Conservation (phyloP, 1,140 invertebrate genomes). For the Aethina tumida region DNA sequence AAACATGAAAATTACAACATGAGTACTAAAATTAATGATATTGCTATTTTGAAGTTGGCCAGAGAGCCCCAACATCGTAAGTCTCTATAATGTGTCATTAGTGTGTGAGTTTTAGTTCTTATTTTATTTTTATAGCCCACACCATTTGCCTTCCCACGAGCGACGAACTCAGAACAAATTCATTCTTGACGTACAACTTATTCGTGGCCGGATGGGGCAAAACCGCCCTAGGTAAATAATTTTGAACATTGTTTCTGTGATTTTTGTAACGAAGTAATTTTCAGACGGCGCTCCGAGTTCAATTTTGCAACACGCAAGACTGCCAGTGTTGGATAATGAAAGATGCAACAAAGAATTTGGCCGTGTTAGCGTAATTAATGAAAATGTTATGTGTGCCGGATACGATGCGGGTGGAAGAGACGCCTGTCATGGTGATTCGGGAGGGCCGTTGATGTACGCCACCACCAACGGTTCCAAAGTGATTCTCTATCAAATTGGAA, state of each 20-base stretch:
- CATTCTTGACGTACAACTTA: too few relatives aligned
- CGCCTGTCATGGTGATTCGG: slow-evolving; percentile 79
- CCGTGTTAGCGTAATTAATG: slow-evolving; percentile 47
- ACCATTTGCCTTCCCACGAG: too few relatives aligned
- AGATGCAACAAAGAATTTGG: slow-evolving; percentile 52
- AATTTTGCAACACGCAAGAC: slow-evolving; percentile 54
- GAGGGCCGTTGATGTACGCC: slow-evolving; percentile 66
- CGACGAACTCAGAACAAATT: too few relatives aligned
- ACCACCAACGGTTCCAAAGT: slow-evolving; percentile 25
- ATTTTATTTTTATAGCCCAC: too few relatives aligned
- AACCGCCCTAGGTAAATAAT: slow-evolving; percentile 21
- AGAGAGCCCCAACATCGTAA: too few relatives aligned
- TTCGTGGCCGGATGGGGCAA: too few relatives aligned
- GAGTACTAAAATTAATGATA: slow-evolving; percentile 26
- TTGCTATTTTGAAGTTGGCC: too few relatives aligned
- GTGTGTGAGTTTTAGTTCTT: too few relatives aligned
- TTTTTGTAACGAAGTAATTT: too few relatives aligned
- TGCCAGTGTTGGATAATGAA: slow-evolving; percentile 56
- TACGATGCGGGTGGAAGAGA: slow-evolving; percentile 60
- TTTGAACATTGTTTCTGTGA: background rate
- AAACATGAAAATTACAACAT: slow-evolving; percentile 57
- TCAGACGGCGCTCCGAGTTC: slow-evolving; percentile 53
- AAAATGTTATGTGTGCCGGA: slow-evolving; percentile 67
- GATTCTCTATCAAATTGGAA: slow-evolving; percentile 48
- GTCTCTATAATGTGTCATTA: too few relatives aligned